Evolutionary conservation across 2,113 vertebrate genomes (phyloP).

Genomic region (Corvus cornix): DNA sequence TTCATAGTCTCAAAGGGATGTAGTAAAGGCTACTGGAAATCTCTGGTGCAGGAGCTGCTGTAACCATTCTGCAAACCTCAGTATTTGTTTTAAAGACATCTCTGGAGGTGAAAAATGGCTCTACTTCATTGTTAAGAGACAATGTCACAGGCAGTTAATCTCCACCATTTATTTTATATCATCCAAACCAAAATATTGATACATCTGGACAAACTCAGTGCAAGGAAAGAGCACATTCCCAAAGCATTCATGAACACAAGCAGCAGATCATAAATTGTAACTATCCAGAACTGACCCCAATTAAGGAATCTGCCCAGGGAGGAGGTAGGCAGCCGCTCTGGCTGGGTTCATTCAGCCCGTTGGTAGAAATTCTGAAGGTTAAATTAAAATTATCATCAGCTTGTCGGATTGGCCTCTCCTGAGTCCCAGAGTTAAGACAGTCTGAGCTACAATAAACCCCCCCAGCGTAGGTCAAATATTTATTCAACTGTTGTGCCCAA

Average conservation of each 20-base stretch:
- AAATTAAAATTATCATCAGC: slow-evolving; percentile 30
- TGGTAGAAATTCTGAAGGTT: neutral
- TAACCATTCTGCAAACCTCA: neutral
- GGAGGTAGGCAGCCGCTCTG: neutral
- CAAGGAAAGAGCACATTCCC: slow-evolving; percentile 36
- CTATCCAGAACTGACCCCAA: slow-evolving; percentile 26
- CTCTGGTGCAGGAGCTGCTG: neutral
- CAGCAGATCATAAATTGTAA: slow-evolving; percentile 52
- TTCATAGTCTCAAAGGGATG: neutral
- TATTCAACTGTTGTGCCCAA: neutral
- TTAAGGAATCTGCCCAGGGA: neutral
- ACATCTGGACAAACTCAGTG: slow-evolving; percentile 68
- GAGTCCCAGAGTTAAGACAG: neutral
- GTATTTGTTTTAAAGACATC: neutral
- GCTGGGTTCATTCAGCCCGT: neutral
- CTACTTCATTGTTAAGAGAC: slow-evolving; percentile 34
- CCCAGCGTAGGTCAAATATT: neutral
- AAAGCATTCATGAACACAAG: slow-evolving; percentile 53
- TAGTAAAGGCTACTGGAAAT: neutral
- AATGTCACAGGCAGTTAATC: slow-evolving; percentile 47
- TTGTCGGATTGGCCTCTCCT: neutral
- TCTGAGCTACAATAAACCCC: neutral
- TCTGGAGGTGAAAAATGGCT: neutral
- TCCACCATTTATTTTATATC: slow-evolving; percentile 63
- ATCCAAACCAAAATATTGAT: slow-evolving; percentile 69